A percentile compares a stretch with the other conserved stretches of the same genome.
Evolutionary conservation across 2,888 invertebrate species (phyloP).

Genomic region (Erebia palarica): DNA sequence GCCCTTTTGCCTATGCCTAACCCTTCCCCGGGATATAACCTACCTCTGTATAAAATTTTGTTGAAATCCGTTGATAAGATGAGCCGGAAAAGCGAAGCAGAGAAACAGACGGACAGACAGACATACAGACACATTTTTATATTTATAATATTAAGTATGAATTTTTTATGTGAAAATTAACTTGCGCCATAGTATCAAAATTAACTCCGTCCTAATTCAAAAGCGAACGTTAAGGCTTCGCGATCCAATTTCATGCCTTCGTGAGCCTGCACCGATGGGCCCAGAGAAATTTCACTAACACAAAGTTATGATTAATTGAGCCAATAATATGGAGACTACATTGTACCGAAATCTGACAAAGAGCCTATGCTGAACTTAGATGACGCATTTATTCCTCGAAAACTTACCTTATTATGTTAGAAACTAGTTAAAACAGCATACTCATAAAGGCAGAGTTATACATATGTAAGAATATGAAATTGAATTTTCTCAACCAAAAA

Average conservation of each 20-base stretch:
- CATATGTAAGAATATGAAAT: neutral
- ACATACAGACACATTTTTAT: no score
- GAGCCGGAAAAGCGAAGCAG: no score
- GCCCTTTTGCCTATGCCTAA: no score
- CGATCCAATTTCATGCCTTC: conserved; percentile 80
- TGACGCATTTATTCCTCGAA: conserved; percentile 30
- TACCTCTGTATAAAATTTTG: no score
- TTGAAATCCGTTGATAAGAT: no score
- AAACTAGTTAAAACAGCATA: neutral
- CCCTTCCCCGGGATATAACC: no score
- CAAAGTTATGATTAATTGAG: conserved; percentile 81
- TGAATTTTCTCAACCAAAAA: conserved; percentile 19
- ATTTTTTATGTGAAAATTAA: conserved; percentile 1
- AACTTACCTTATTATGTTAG: neutral
- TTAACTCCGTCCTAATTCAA: conserved; percentile 66
- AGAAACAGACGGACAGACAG: no score
- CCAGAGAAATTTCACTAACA: conserved; percentile 78
- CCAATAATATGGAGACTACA: conserved; percentile 74
- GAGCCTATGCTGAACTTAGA: conserved; percentile 44
- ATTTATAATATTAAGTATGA: no score
- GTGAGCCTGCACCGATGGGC: conserved; percentile 76
- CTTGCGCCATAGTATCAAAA: conserved; percentile 52
- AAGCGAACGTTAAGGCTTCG: conserved; percentile 65
- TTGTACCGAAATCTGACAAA: conserved; percentile 54
- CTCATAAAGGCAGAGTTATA: neutral